A percentile compares a stretch with the other conserved stretches of the same genome.
These are phyloP conservation scores for Diadema setosum DNA, from an alignment of 35 echinoderm and acorn worm genomes.

Conservation along the genomic window DNA sequence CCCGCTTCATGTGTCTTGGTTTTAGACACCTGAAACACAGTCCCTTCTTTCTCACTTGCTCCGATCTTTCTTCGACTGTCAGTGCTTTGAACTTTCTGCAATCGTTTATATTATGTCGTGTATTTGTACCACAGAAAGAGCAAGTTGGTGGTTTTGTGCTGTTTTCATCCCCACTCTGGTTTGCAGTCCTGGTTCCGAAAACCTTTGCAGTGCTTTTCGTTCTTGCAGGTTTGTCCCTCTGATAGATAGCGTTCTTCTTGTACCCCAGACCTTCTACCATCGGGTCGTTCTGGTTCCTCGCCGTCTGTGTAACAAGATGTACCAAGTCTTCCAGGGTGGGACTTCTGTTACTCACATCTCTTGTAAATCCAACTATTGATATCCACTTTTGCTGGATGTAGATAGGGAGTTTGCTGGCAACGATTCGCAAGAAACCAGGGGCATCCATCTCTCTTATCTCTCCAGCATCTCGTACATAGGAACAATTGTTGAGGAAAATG, in stretches of 20 bases:
- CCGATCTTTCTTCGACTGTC: constrained; percentile 2
- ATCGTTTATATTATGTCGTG: background rate
- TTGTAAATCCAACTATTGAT: background rate
- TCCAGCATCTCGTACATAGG: background rate
- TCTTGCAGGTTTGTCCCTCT: background rate
- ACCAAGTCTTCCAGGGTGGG: background rate
- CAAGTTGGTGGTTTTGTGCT: background rate
- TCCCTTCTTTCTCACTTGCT: background rate
- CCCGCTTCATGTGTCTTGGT: background rate
- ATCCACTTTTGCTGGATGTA: constrained; percentile 13
- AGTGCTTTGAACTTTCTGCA: constrained; percentile 3
- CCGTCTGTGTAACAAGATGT: background rate
- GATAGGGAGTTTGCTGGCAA: background rate
- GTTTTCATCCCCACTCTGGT: background rate
- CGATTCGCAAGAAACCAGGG: background rate
- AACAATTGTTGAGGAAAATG: constrained; percentile 36
- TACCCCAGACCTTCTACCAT: background rate
- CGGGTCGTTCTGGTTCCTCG: background rate
- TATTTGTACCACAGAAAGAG: background rate
- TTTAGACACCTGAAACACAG: constrained; percentile 36
- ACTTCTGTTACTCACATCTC: background rate
- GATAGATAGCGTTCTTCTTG: background rate
- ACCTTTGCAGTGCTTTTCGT: background rate
- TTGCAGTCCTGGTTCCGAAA: background rate
- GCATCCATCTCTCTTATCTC: background rate